Evolutionary conservation across 92 coral and sea anemone genomes (phyloP).

Genomic region (Palythoa grandiflora): DNA sequence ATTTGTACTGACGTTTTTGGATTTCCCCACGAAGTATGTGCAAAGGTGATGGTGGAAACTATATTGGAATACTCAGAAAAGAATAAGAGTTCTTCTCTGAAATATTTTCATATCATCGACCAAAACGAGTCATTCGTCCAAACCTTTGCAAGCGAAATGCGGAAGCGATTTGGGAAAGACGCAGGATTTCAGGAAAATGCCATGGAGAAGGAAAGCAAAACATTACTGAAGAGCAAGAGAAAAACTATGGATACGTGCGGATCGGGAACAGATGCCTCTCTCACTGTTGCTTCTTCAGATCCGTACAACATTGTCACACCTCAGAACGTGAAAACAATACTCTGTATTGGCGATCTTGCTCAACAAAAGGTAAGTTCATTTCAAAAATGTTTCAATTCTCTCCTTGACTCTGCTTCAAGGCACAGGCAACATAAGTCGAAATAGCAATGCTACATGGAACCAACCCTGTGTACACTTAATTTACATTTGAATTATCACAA

Average conservation of each 20-base stretch:
- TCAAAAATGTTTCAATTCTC: too few relatives aligned
- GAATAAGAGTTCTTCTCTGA: slow-evolving; percentile 43
- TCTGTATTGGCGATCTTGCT: slow-evolving; percentile 15
- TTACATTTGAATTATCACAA: too few relatives aligned
- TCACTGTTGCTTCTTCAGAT: background rate
- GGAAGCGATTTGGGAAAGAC: slow-evolving; percentile 50
- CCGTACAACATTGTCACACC: slow-evolving; percentile 34
- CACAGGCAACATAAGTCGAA: too few relatives aligned
- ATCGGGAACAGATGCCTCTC: background rate
- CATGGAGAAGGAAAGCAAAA: background rate
- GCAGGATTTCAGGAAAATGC: slow-evolving; percentile 33
- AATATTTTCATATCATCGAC: slow-evolving; percentile 74
- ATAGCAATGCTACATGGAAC: too few relatives aligned
- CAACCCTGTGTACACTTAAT: too few relatives aligned
- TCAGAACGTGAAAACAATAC: background rate
- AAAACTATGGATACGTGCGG: background rate
- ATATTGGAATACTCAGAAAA: too few relatives aligned
- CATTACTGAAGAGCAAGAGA: background rate
- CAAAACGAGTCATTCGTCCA: slow-evolving; percentile 55
- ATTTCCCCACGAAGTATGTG: slow-evolving; percentile 55
- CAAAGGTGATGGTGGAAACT: background rate
- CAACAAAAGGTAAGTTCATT: background rate
- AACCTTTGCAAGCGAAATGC: slow-evolving; percentile 61
- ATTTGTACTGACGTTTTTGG: slow-evolving; percentile 59
- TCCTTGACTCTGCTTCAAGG: too few relatives aligned